Evolutionary conservation across 2,888 invertebrate genomes (phyloP), one percentile per base, ranked within the genome.

Genomic region (Lochmaea crataegi): DNA sequence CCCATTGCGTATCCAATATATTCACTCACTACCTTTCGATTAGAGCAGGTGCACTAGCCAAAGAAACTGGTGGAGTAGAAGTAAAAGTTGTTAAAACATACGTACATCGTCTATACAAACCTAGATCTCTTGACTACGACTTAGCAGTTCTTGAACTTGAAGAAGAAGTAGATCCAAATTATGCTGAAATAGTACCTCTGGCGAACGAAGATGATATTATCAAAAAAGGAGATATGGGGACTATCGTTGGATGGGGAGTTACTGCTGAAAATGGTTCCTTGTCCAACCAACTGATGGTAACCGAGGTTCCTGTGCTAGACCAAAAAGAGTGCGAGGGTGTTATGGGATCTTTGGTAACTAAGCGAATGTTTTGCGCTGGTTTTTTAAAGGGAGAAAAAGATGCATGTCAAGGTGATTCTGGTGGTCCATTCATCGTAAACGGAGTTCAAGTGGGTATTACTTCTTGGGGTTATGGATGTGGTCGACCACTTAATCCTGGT

Each of bases 301-400:
- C 76, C 2, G 73, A 77, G 57, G 78, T 79, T 22, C 79, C 78
- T 6, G 60, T 79, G 10, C 42, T 80, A 11, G 71, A 63, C 53
- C 72, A 68, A 22, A 56, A 16, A 12, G 71, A 73, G 9, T 80
- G 80, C 45, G 58, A 73, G 22, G 63, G 38, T 22, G 45, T 70
- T n/a, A 22, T 69, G 32, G 69, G 69, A 16, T 48, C 51, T 26
- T 4, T 53, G 9, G 85, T 91, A 65, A 89, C 90, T 1, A 82
- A 83, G 65, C 87, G 89, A 79, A 91, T 91, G 91, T 88, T 91
- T 82, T 91, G 91, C 80, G 91, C 90, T 0, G 91, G 91, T 51
- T 89, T 89, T 78, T 87, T 89, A 78, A 85, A 89, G 18, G 88
- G 89, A 3, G 89, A 90, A 56, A 89, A 90, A 68, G 82, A 82